These are phyloP conservation scores for Lindbergichthys nudifrons DNA, from an alignment of 2,797 vertebrate species.

Conservation along the genomic window DNA sequence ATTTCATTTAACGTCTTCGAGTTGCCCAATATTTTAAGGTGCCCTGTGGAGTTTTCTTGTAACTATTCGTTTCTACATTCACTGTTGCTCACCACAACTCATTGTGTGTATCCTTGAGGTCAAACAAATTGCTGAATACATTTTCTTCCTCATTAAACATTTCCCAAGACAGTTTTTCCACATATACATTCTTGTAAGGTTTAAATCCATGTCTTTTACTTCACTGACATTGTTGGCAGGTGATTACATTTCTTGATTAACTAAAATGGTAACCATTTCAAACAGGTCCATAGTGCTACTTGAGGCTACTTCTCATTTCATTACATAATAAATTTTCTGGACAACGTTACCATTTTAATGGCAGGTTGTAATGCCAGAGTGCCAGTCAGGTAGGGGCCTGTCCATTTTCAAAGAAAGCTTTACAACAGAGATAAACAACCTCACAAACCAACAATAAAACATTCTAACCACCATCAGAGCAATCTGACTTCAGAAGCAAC, in stretches of 20 bases:
- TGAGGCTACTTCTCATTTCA: not conserved
- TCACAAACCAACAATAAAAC: not conserved
- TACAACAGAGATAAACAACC: not conserved
- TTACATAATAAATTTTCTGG: not conserved
- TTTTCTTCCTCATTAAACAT: not conserved
- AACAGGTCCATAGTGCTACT: not conserved
- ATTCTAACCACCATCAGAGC: not conserved
- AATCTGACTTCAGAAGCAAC: slow-evolving; percentile 15
- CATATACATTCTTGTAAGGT: not conserved
- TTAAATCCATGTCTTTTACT: not conserved
- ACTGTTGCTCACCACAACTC: not conserved
- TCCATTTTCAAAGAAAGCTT: not conserved
- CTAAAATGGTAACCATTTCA: not conserved
- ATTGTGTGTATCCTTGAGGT: too few species aligned
- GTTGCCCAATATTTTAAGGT: not conserved
- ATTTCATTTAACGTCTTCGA: not conserved
- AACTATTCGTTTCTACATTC: not conserved
- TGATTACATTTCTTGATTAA: not conserved
- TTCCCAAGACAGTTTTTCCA: not conserved
- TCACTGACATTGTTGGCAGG: too few species aligned
- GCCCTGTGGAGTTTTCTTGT: slow-evolving; percentile 1
- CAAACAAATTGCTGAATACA: too few species aligned
- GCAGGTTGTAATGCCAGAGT: not conserved
- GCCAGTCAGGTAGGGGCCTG: not conserved
- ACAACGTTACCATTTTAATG: slow-evolving; percentile 6